Base-by-base conservation (phyloP, 2,113 vertebrate species). In the Equus przewalskii region DNA sequence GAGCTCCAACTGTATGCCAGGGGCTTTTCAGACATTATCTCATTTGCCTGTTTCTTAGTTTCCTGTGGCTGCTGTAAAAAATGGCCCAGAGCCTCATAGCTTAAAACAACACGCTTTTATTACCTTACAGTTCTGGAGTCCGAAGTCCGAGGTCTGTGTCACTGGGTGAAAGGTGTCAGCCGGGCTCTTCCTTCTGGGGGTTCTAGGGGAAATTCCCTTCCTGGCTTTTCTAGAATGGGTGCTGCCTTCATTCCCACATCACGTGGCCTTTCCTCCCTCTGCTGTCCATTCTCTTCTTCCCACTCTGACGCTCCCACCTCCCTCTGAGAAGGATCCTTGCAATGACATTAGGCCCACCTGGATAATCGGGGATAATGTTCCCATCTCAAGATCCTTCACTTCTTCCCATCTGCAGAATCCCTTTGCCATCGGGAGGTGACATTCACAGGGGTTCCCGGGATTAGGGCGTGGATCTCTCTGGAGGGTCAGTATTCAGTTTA, bases 281-380 rank as follows among this genome's bases (percentile, higher is more conserved):
- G 5, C 3, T 0, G 51, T n/a, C 36, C 49, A 28, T 1, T 56
- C 8, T 58, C 54, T n/a, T 46, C 41, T 49, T 64, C 75, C 85
- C 26, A 30, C 44, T 69, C 62, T 2, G 7, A 18, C 7, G 3
- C 24, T 30, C 30, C 80, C 1, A 7, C 22, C 22, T 80, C 18
- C 33, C 21, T 75, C 70, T n/a, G 3, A 41, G 26, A 56, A 24
- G 30, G 44, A 49, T 18, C 49, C 72, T 46, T 14, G 36, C 3
- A 7, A 36, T 86, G n/a, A 15, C 58, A 9, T 0, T 0, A 0
- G 30, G n/a, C 51, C 33, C 33, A 3, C 28, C 24, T 0, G 12
- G 86, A 33, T 65, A 36, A 79, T 26, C 64, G 56, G 3, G 64
- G 82, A 11, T 58, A 28, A 24, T 0, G 7, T 15, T 46, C 79